Percentiles rank a stretch among this genome's conserved stretches.
Evolutionary conservation across 64 coral and sea anemone species (phyloP).

Genomic region (Montipora capricornis): DNA sequence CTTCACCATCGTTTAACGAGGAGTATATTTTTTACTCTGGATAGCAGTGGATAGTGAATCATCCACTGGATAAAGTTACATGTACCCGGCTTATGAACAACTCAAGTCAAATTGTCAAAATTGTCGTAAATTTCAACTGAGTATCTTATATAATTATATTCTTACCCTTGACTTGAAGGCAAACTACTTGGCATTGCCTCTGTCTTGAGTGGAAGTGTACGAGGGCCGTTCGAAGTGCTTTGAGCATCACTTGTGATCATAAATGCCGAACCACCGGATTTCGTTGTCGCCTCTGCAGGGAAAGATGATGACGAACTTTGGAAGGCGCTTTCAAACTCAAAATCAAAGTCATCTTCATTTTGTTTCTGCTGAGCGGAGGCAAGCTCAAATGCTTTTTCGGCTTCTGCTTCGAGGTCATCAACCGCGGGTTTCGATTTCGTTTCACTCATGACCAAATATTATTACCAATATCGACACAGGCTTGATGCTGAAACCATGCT

Average conservation of each 20-base stretch:
- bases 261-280: not conserved
- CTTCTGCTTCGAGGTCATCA: conserved; percentile 40
- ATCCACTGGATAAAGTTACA: too few species aligned
- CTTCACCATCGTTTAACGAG: too few species aligned
- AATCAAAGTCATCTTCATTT: conserved; percentile 29
- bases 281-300: not conserved
- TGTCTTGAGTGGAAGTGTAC: conserved; percentile 33
- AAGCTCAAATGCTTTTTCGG: conserved; percentile 21
- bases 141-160: not conserved
- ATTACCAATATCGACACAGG: not conserved
- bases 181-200: conserved; percentile 45
- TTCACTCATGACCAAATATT: conserved; percentile 2
- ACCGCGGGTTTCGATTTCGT: not conserved
- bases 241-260: not conserved
- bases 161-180: conserved; percentile 56
- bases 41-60: too few species aligned
- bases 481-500: too few species aligned
- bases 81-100: too few species aligned
- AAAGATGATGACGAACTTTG: not conserved
- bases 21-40: too few species aligned
- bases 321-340: conserved; percentile 46
- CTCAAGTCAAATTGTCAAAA: not conserved
- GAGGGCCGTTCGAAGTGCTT: not conserved
- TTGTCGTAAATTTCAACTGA: not conserved
- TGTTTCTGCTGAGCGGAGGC: conserved; percentile 29